Percentiles rank a stretch among this genome's conserved stretches.
These are phyloP conservation scores for Labrus mixtus DNA, from an alignment of 2,113 vertebrate genomes.

Conservation along the genomic window DNA sequence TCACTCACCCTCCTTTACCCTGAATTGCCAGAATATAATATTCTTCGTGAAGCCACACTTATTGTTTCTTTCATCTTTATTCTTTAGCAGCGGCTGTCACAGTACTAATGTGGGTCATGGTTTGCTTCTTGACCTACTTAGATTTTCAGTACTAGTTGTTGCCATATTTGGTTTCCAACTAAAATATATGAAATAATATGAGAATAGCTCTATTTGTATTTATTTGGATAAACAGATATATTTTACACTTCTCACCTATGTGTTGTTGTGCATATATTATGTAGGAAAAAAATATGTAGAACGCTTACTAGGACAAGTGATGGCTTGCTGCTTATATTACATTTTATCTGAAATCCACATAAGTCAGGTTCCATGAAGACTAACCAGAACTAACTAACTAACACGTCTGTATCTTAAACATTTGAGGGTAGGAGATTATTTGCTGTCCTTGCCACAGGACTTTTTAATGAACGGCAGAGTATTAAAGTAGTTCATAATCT, in stretches of 20 bases:
- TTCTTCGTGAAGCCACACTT: background rate
- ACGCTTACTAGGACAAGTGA: too few relatives aligned
- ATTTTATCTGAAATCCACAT: background rate
- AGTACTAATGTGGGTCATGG: background rate
- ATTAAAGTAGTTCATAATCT: background rate
- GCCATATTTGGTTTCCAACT: background rate
- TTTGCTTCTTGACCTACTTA: slow-evolving; percentile 31
- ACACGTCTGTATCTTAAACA: background rate
- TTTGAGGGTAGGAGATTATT: background rate
- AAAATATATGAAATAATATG: background rate
- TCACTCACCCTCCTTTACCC: background rate
- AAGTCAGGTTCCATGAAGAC: background rate
- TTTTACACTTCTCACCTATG: background rate
- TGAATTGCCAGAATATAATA: background rate
- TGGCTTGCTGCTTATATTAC: too few relatives aligned
- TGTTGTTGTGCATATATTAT: background rate
- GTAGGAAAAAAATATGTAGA: background rate
- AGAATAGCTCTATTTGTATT: background rate
- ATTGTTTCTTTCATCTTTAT: background rate
- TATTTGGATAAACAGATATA: background rate
- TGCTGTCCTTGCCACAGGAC: background rate
- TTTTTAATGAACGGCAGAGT: background rate
- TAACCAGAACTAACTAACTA: background rate
- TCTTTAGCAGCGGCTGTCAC: background rate
- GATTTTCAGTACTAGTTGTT: background rate